These are phyloP conservation scores for Megalops cyprinoides DNA, from an alignment of 2,797 vertebrate species.

Conservation along the genomic window DNA sequence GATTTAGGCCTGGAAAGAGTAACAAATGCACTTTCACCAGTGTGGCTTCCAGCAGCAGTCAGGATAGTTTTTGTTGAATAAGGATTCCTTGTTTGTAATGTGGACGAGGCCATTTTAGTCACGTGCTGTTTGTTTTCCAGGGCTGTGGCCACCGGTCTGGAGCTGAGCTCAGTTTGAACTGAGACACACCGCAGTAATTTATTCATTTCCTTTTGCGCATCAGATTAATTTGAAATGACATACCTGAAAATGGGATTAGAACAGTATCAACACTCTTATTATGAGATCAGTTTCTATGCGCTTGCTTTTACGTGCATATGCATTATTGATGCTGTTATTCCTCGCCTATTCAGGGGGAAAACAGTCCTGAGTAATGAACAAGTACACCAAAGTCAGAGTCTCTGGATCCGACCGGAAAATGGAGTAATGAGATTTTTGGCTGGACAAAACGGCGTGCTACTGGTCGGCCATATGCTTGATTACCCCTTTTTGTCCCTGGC, in stretches of 20 bases:
- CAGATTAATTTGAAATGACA: background rate
- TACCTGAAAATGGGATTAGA: slow-evolving; percentile 5
- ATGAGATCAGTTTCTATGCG: background rate
- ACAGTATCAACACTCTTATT: background rate
- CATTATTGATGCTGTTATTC: background rate
- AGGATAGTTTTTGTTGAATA: background rate
- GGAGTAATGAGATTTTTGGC: slow-evolving; percentile 9
- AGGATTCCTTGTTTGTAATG: background rate
- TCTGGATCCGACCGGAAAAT: background rate
- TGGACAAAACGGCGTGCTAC: slow-evolving; percentile 11
- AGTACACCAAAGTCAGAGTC: background rate
- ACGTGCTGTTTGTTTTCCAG: too few species aligned
- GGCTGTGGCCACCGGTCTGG: background rate
- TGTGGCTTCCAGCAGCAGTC: background rate
- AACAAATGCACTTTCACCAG: too few species aligned
- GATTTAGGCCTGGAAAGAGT: background rate
- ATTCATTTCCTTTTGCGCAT: background rate
- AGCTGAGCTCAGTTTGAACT: background rate
- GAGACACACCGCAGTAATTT: background rate
- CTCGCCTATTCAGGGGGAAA: background rate
- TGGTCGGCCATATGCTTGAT: slow-evolving; percentile 9
- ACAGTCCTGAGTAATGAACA: slow-evolving; percentile 2
- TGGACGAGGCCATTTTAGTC: background rate
- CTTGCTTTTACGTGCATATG: background rate
- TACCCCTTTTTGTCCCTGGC: background rate